A percentile compares a stretch with the other conserved stretches of the same genome.
Conservation (phyloP, 2,888 invertebrate species). For the Cosmopolites sordidus region DNA sequence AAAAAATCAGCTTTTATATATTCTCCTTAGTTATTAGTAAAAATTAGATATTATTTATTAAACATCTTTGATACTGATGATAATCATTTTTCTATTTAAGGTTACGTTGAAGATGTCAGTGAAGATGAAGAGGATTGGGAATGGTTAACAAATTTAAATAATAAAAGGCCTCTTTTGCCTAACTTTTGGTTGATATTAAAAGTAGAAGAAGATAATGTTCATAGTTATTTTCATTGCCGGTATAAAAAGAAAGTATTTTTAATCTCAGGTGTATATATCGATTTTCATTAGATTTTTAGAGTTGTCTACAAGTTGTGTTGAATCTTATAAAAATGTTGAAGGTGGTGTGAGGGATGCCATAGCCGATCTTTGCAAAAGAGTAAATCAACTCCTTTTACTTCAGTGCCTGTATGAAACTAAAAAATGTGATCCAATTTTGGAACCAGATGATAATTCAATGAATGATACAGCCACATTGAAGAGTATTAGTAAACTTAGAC, state of each 20-base stretch:
- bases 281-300: constrained; percentile 51
- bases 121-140: constrained; percentile 58
- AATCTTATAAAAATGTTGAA: constrained; percentile 52
- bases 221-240: constrained; percentile 67
- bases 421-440: constrained; percentile 62
- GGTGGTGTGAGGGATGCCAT: constrained; percentile 54
- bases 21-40: too few relatives aligned
- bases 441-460: constrained; percentile 53
- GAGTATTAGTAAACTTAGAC: constrained; percentile 41
- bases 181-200: constrained; percentile 69
- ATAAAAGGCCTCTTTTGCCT: constrained; percentile 54
- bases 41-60: too few relatives aligned
- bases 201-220: constrained; percentile 55
- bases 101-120: constrained; percentile 62
- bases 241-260: constrained; percentile 33
- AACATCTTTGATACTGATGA: too few relatives aligned
- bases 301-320: constrained; percentile 52
- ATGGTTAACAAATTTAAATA: constrained; percentile 54
- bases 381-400: constrained; percentile 67
- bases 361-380: constrained; percentile 57
- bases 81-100: constrained; percentile 38
- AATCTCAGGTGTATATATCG: neutral
- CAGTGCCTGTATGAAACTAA: constrained; percentile 63
- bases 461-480: constrained; percentile 37
- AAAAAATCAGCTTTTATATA: too few relatives aligned